Evolutionary conservation across 2,113 vertebrate species (phyloP).

Genomic region (Eptesicus fuscus): DNA sequence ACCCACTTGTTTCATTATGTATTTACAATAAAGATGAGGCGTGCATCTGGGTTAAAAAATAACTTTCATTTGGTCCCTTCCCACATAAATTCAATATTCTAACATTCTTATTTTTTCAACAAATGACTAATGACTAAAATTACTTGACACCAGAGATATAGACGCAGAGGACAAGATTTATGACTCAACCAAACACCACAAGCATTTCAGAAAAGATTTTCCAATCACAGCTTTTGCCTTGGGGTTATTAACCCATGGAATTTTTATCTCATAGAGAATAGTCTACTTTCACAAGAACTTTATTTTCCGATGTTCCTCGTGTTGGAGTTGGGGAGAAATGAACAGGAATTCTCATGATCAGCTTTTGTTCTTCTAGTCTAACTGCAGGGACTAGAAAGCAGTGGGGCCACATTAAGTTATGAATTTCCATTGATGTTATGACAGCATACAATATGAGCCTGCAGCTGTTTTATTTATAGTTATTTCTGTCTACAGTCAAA

Average conservation of each 20-base stretch:
- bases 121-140: not conserved
- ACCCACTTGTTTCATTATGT: not conserved
- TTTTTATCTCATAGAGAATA: not conserved
- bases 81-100: not conserved
- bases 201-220: not conserved
- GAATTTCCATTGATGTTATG: not conserved
- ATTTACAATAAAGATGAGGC: slow-evolving; percentile 9
- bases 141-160: not conserved
- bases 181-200: not conserved
- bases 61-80: slow-evolving; percentile 12
- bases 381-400: not conserved
- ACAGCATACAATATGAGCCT: not conserved
- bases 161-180: not conserved
- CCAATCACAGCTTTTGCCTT: not conserved
- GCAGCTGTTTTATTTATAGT: not conserved
- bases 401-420: not conserved
- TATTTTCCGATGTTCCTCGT: not conserved
- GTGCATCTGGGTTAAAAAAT: not conserved
- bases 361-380: not conserved
- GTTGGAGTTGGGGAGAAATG: not conserved
- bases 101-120: not conserved
- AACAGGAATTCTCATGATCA: not conserved
- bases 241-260: not conserved
- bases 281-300: not conserved
- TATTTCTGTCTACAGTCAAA: not conserved